Conservation (phyloP, 2,113 vertebrate species). For the Aramus guarauna region DNA sequence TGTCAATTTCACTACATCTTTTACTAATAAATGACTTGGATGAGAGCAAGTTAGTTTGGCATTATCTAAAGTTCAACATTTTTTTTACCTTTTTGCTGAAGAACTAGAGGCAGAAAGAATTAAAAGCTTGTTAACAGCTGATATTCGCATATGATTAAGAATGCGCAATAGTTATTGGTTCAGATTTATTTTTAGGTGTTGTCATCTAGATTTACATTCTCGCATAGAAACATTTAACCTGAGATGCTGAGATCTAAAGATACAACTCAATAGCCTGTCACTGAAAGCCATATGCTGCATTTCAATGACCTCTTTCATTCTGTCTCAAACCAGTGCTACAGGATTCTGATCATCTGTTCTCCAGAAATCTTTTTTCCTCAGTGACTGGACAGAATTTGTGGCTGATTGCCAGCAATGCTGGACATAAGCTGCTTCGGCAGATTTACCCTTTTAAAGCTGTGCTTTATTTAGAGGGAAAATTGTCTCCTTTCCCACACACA, state of each 20-base stretch:
- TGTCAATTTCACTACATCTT: neutral
- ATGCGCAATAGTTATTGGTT: neutral
- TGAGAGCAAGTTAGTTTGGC: neutral
- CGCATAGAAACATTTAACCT: neutral
- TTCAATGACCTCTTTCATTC: constrained; percentile 1
- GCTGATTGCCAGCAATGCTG: neutral
- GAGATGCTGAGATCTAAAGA: neutral
- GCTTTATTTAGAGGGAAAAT: neutral
- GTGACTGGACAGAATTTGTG: constrained; percentile 20
- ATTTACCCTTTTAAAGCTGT: constrained; percentile 12
- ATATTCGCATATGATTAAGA: neutral
- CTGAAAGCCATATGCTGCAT: neutral
- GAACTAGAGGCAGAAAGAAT: neutral
- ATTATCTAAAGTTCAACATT: neutral
- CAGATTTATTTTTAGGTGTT: neutral
- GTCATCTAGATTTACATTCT: neutral
- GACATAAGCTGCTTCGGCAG: constrained; percentile 36
- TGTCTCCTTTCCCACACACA: neutral
- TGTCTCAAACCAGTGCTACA: neutral
- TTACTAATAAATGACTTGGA: neutral
- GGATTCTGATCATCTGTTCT: constrained; percentile 14
- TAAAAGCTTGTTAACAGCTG: neutral
- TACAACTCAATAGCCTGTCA: neutral
- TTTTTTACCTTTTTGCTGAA: neutral
- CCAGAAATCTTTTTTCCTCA: neutral